Evolutionary conservation across 2,888 invertebrate genomes (phyloP).

Genomic region (Sinopyrophorus schimmeli): DNA sequence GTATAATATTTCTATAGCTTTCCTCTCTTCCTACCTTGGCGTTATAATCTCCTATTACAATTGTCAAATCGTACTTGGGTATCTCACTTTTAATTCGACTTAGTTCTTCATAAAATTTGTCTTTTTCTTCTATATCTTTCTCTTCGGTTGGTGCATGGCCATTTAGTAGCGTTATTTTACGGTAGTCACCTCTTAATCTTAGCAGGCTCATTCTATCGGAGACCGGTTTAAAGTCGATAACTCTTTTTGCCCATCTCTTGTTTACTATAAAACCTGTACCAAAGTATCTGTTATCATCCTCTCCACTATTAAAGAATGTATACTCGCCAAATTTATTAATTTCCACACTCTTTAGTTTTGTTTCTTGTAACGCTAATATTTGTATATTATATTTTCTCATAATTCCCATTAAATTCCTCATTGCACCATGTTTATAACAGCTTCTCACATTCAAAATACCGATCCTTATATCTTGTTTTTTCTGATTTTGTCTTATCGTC

Average conservation of each 20-base stretch:
- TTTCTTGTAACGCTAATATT: conserved; percentile 5
- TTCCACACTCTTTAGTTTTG: background rate
- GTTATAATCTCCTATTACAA: conserved; percentile 2
- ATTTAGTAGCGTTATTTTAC: background rate
- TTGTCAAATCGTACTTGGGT: conserved; percentile 1
- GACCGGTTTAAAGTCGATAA: conserved; percentile 1
- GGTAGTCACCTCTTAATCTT: no score
- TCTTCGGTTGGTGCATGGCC: background rate
- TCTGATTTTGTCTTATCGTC: background rate
- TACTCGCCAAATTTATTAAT: background rate
- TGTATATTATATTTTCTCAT: conserved; percentile 5
- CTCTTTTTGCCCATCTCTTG: conserved; percentile 1
- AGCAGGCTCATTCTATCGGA: no score
- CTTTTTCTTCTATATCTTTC: conserved; percentile 2
- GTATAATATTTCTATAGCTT: conserved; percentile 2
- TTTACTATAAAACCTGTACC: background rate
- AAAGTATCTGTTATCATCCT: background rate
- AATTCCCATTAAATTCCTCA: background rate
- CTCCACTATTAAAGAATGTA: no score
- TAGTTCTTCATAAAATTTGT: conserved; percentile 3
- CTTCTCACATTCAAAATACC: conserved; percentile 1
- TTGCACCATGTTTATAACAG: background rate
- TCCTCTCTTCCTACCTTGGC: conserved; percentile 2
- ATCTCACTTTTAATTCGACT: background rate
- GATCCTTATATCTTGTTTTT: background rate